Conservation (phyloP, 2,797 vertebrate genomes). For the Sebastes paucispinis region DNA sequence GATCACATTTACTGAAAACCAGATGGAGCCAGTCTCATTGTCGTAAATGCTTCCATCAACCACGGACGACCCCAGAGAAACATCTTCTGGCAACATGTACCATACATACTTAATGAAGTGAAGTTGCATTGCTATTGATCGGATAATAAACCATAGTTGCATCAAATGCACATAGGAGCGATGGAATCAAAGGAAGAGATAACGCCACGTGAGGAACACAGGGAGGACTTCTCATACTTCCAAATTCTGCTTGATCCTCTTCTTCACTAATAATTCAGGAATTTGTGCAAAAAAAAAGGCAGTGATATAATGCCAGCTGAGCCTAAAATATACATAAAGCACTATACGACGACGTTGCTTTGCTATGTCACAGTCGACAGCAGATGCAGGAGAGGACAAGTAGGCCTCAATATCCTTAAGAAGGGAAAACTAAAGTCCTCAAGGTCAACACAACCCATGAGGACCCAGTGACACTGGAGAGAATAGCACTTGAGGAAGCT, state of each 20-base stretch:
- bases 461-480: too few relatives aligned
- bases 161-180: neutral
- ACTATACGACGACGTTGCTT: neutral
- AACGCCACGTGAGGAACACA: neutral
- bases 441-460: too few relatives aligned
- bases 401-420: too few relatives aligned
- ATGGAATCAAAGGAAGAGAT: neutral
- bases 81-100: neutral
- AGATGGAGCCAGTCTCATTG: neutral
- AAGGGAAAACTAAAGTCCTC: too few relatives aligned
- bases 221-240: neutral
- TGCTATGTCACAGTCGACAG: too few relatives aligned
- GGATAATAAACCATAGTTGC: neutral
- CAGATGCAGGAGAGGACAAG: too few relatives aligned
- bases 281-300: neutral
- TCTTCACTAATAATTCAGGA: neutral
- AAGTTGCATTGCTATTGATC: constrained; percentile 9
- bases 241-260: neutral
- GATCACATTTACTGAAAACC: constrained; percentile 16
- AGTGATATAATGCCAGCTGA: neutral
- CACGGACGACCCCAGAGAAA: constrained; percentile 2
- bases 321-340: neutral
- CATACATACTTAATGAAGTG: neutral
- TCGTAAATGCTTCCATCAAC: neutral
- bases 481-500: too few relatives aligned